A percentile compares a stretch with the other conserved stretches of the same genome.
Conservation (phyloP, 2,888 invertebrate genomes). For the Limnephilus marmoratus region DNA sequence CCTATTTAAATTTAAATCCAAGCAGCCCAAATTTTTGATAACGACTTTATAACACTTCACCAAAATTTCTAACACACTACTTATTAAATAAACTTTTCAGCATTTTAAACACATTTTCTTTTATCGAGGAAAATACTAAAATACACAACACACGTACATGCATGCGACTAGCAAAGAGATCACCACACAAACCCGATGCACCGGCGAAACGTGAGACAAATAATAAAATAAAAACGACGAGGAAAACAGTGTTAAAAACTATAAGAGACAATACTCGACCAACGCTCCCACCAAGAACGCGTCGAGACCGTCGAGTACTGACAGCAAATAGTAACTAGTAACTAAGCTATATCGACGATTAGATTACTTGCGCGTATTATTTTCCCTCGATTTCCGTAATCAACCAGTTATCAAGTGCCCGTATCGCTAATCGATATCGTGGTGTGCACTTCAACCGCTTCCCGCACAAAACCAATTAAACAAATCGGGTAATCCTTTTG, state of each 20-base stretch:
- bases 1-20: not conserved
- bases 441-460: not conserved
- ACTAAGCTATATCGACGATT: constrained; percentile 42
- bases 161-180: not conserved
- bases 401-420: constrained; percentile 11
- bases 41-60: not conserved
- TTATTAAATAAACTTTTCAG: too few species aligned
- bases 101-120: too few species aligned
- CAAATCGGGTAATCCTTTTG: not conserved
- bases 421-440: not conserved
- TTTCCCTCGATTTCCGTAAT: constrained; percentile 44
- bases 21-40: not conserved
- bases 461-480: constrained; percentile 4
- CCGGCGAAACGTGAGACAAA: not conserved
- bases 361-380: constrained; percentile 33
- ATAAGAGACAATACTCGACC: not conserved
- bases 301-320: constrained; percentile 28
- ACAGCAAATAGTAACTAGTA: not conserved
- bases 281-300: constrained; percentile 32
- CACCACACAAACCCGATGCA: not conserved
- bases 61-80: not conserved
- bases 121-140: not conserved
- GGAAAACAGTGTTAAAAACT: not conserved
- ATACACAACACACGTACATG: not conserved
- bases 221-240: not conserved